phyloP scores from a whole-genome alignment of 2,113 vertebrate species.

The Passer domesticus region DNA sequence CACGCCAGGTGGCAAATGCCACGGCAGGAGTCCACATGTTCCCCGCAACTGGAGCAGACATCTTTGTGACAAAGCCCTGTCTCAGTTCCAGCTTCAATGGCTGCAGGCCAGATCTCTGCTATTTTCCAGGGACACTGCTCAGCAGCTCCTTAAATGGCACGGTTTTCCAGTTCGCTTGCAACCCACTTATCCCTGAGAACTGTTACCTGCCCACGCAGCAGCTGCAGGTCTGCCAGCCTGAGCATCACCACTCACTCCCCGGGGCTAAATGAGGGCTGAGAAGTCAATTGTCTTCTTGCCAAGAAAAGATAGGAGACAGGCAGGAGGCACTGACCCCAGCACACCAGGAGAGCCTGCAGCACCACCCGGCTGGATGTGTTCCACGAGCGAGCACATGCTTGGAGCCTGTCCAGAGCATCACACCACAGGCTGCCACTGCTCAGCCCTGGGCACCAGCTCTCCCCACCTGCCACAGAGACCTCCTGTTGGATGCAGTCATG shows the following conservation, averaged over 20 bases:
- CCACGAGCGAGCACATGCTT: fast-evolving
- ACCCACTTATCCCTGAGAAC: background rate
- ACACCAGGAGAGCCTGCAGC: fast-evolving
- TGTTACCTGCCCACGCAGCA: background rate
- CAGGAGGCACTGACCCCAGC: background rate
- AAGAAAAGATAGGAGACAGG: background rate
- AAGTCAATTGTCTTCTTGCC: background rate
- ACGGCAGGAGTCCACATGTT: background rate
- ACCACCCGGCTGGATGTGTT: background rate
- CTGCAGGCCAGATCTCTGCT: background rate
- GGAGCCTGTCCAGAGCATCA: background rate
- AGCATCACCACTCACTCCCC: background rate
- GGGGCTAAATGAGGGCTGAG: background rate
- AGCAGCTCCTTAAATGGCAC: background rate
- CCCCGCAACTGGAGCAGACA: background rate
- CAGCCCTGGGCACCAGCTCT: background rate
- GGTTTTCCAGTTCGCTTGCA: background rate
- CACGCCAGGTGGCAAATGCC: background rate
- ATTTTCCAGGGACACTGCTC: background rate
- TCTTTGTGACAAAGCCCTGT: background rate
- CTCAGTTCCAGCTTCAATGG: background rate
- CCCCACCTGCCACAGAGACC: background rate
- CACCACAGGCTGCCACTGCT: fast-evolving
- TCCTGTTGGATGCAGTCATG: background rate
- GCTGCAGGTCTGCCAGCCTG: background rate